Percentiles rank a stretch among this genome's conserved stretches.
phyloP scores from a whole-genome alignment of 2,888 invertebrate species.

The Campaea margaritaria region DNA sequence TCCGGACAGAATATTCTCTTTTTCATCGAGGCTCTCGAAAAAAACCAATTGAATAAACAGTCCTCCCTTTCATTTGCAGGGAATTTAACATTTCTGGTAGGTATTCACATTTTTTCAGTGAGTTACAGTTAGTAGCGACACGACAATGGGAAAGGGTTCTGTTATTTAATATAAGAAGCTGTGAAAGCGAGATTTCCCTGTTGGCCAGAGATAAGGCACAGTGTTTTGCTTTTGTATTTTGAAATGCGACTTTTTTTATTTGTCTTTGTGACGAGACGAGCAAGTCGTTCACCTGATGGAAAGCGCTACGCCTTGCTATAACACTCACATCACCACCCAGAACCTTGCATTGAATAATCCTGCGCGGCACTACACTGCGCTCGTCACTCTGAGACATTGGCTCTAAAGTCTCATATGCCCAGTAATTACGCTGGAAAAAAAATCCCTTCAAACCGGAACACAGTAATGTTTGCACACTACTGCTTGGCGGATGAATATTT shows the following conservation, averaged over 20 bases:
- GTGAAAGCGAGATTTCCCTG: slow-evolving; percentile 23
- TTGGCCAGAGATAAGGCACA: slow-evolving; percentile 21
- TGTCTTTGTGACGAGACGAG: background rate
- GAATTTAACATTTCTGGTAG: slow-evolving; percentile 21
- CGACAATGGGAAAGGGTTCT: slow-evolving; percentile 32
- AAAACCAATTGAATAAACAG: slow-evolving; percentile 34
- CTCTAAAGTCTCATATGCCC: no score
- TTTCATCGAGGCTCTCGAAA: slow-evolving; percentile 18
- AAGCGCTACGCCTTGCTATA: no score
- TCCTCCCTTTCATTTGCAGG: slow-evolving; percentile 20
- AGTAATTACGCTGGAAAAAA: no score
- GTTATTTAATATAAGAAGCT: slow-evolving; percentile 27
- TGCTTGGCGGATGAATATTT: no score
- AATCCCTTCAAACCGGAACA: no score
- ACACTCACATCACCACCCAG: no score
- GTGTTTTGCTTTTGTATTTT: slow-evolving; percentile 16
- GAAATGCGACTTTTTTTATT: background rate
- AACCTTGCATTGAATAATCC: no score
- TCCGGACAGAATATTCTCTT: slow-evolving; percentile 4
- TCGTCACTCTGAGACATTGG: no score
- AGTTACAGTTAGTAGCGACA: slow-evolving; percentile 14
- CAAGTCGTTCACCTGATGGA: no score
- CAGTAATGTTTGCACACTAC: no score
- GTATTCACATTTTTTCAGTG: slow-evolving; percentile 24
- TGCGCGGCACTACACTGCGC: no score